phyloP scores from a whole-genome alignment of 2,113 vertebrate species.

The Dasyornis broadbenti region DNA sequence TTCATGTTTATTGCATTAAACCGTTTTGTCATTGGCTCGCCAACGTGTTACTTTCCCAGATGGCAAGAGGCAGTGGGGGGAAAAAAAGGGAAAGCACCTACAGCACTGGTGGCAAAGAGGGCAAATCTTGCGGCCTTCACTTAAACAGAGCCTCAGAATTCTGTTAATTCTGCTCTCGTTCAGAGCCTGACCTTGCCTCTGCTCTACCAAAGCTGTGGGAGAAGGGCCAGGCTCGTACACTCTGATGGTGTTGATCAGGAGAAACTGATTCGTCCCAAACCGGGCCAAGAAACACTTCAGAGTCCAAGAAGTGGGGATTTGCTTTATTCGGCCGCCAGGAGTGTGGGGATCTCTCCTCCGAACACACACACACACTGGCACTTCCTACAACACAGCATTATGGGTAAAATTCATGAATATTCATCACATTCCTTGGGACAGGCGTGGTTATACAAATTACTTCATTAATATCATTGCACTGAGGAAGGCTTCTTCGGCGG shows the following conservation, averaged over 20 bases:
- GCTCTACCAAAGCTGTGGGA: background rate
- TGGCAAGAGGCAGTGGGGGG: background rate
- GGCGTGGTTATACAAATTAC: no score
- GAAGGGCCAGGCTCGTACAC: background rate
- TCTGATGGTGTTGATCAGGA: background rate
- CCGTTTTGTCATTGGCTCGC: background rate
- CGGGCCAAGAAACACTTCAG: no score
- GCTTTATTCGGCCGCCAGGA: no score
- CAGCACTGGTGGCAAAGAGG: background rate
- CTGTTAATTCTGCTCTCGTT: background rate
- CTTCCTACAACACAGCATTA: no score
- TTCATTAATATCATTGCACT: no score
- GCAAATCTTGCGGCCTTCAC: background rate
- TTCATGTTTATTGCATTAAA: conserved; percentile 53
- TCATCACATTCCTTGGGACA: no score
- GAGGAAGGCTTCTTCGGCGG: no score
- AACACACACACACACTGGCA: no score
- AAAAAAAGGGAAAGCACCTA: background rate
- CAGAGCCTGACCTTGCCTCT: background rate
- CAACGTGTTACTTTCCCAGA: background rate
- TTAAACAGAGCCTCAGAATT: background rate
- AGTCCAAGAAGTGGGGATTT: no score
- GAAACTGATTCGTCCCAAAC: no score
- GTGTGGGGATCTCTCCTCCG: no score
- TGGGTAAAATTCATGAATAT: no score